Percentiles rank a stretch among this genome's conserved stretches.
These are phyloP conservation scores for Sesamia nonagrioides DNA, from an alignment of 1,140 invertebrate genomes.

Conservation along the genomic window DNA sequence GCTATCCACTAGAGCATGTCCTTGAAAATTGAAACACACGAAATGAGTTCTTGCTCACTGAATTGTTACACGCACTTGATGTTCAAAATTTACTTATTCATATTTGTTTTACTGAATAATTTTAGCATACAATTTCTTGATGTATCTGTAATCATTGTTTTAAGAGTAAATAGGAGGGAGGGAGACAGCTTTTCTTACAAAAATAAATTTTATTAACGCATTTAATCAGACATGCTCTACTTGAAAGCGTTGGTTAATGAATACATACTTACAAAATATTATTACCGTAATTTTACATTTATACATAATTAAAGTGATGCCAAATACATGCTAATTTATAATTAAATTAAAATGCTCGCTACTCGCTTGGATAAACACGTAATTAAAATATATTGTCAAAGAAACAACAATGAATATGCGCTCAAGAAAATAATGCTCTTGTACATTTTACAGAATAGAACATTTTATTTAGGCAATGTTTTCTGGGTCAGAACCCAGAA, in stretches of 20 bases:
- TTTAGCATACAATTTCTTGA: background rate
- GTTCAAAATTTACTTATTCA: background rate
- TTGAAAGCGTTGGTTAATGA: conserved; percentile 20
- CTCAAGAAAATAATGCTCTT: background rate
- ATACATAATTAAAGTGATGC: conserved; percentile 16
- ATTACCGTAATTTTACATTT: conserved; percentile 39
- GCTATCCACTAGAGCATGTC: conserved; percentile 2
- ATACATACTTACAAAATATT: conserved; percentile 28
- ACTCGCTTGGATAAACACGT: background rate
- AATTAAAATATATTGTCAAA: background rate
- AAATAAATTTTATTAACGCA: background rate
- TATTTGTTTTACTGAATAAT: background rate
- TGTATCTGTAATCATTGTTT: too few species aligned
- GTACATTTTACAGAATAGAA: background rate
- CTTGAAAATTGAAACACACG: background rate
- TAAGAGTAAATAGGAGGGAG: too few species aligned
- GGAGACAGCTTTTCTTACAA: background rate
- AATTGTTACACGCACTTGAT: background rate
- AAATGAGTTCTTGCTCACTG: background rate
- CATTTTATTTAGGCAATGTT: conserved; percentile 6
- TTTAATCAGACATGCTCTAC: conserved; percentile 20
- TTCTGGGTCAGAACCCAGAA: background rate
- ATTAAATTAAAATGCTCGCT: conserved; percentile 6
- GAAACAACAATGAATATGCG: background rate
- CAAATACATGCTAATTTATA: conserved; percentile 11